These are phyloP conservation scores for Caprella mutica DNA, from an alignment of 2,888 invertebrate genomes.

Conservation along the genomic window DNA sequence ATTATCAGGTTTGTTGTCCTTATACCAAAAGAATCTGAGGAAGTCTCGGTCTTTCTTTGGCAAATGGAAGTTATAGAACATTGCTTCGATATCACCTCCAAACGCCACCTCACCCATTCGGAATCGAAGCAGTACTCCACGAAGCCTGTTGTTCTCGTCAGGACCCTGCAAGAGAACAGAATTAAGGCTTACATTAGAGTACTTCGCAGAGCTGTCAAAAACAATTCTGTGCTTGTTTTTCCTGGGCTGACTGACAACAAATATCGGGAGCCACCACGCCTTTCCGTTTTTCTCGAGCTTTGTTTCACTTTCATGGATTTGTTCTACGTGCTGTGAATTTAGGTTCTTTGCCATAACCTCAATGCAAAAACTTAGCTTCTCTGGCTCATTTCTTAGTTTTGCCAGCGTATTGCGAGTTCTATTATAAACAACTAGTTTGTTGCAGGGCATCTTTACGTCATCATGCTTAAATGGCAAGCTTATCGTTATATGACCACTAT, in stretches of 20 bases:
- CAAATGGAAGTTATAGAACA: not conserved
- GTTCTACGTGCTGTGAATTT: too few relatives aligned
- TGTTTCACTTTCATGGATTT: too few relatives aligned
- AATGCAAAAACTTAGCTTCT: too few relatives aligned
- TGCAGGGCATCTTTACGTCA: too few relatives aligned
- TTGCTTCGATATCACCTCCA: not conserved
- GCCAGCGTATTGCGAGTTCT: too few relatives aligned
- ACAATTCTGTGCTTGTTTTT: not conserved
- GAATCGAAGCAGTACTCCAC: not conserved
- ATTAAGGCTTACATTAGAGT: not conserved
- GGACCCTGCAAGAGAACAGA: not conserved
- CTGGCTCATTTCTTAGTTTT: too few relatives aligned
- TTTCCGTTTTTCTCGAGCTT: not conserved
- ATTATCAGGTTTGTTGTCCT: not conserved
- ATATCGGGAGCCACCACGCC: not conserved
- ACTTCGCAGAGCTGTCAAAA: not conserved
- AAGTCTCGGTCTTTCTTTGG: not conserved
- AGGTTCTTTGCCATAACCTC: too few relatives aligned
- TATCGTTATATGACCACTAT: too few relatives aligned
- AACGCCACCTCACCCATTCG: not conserved
- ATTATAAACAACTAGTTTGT: too few relatives aligned
- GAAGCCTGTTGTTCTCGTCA: constrained; percentile 4
- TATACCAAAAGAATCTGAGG: not conserved
- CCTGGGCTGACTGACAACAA: not conserved
- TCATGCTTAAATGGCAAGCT: too few relatives aligned